Base-by-base conservation (phyloP, 2,113 vertebrate genomes). In the Sterna hirundo region DNA sequence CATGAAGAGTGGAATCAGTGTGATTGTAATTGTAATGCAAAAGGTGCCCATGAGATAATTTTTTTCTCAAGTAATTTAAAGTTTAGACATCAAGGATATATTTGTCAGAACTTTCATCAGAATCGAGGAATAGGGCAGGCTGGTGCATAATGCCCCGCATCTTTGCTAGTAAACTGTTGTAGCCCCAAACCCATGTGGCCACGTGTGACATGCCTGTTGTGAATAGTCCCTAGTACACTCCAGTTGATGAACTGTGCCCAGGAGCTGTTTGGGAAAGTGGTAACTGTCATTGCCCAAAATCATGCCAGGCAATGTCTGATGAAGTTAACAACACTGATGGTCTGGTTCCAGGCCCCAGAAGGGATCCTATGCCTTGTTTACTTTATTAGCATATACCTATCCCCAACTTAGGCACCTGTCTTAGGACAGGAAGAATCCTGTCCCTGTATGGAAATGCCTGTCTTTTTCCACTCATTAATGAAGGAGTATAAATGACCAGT, bases 121-220 rank as follows among this genome's bases (percentile, higher is more conserved):
- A 61, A 60, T 7, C 51, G 15, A 72, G 32, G 9, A 71, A 64
- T 6, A 55, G 23, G 25, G 9, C 5, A 87, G 42, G 42, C 16
- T 85, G 27, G 17, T 55, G 5, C 18, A 19, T 60, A 80, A 47
- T 36, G 5, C 8, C n/a, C 47, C 2, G 3, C 44, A 57, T 34
- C 47, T 69, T 83, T 74, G 10, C 21, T 51, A 51, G 22, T 30
- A 22, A 65, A 36, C 4, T 34, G 26, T 20, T 72, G 34, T 38
- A 65, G 32, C 18, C 46, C 29, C 36, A 49, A 65, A 78, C 22
- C 30, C 29, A 8, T 4, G 9, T 7, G 27, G 6, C 12, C 18
- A 2, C 0, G 0, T 10, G 14, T 70, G 83, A 62, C 19, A 34
- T 25, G 30, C 13, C 25, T 49, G 9, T 40, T n/a, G 30, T 22